Conservation (phyloP, 2,888 invertebrate species). For the Habrosyne pyritoides region DNA sequence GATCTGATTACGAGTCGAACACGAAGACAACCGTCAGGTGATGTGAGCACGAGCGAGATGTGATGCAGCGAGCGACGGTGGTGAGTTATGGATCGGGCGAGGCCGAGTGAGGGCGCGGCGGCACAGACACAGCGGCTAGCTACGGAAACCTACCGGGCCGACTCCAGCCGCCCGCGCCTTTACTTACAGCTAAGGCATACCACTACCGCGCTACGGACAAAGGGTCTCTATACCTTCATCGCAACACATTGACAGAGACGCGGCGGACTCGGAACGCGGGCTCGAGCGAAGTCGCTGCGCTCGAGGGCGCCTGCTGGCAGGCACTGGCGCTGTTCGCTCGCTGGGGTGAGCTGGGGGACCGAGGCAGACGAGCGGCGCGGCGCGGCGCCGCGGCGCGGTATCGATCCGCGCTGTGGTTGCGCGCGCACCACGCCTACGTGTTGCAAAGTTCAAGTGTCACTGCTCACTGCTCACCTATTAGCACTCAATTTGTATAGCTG, state of each 20-base stretch:
- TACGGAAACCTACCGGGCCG: conserved; percentile 63
- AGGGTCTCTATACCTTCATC: conserved; percentile 77
- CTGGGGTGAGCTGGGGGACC: no score
- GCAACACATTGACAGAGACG: conserved; percentile 62
- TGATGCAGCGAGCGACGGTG: conserved; percentile 29
- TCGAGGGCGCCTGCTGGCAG: conserved; percentile 47
- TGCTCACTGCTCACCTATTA: background rate
- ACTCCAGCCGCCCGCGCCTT: conserved; percentile 58
- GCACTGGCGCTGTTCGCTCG: no score
- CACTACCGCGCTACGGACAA: conserved; percentile 71
- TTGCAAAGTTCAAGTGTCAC: background rate
- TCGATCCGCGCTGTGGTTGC: conserved; percentile 16
- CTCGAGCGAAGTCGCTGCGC: conserved; percentile 45
- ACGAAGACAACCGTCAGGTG: background rate
- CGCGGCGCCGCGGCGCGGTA: conserved; percentile 18
- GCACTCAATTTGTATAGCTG: no score
- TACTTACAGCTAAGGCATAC: conserved; percentile 72
- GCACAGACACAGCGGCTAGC: conserved; percentile 45
- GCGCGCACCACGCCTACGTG: conserved; percentile 13
- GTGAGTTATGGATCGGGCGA: conserved; percentile 30
- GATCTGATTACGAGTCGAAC: background rate
- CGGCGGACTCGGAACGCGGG: conserved; percentile 44
- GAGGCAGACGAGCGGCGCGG: no score
- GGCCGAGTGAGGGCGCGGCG: conserved; percentile 34
- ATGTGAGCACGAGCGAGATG: background rate